These are phyloP conservation scores for Cloeon dipterum DNA, from an alignment of 2,888 invertebrate genomes.

Conservation along the genomic window DNA sequence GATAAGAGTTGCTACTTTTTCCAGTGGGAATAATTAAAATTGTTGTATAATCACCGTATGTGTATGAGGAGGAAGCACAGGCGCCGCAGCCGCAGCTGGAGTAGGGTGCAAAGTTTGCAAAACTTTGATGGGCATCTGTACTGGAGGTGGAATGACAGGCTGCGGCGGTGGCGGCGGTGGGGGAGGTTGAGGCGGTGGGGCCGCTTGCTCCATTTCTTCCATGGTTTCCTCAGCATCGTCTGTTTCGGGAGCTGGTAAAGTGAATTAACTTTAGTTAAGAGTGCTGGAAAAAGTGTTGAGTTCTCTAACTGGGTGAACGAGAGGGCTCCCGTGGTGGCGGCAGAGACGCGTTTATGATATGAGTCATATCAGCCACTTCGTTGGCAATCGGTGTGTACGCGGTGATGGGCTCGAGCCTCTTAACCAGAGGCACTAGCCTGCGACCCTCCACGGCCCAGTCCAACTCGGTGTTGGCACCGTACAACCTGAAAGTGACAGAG, in stretches of 20 bases:
- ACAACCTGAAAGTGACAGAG: constrained; percentile 23
- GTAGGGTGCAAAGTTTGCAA: too few relatives aligned
- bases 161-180: too few relatives aligned
- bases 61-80: too few relatives aligned
- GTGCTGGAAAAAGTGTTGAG: neutral
- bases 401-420: constrained; percentile 64
- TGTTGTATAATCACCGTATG: too few relatives aligned
- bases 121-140: too few relatives aligned
- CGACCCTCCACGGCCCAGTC: constrained; percentile 81
- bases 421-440: constrained; percentile 57
- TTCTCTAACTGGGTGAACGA: constrained; percentile 9
- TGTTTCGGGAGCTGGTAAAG: neutral
- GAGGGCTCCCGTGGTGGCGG: constrained; percentile 13
- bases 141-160: too few relatives aligned
- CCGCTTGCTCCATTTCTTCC: constrained; percentile 9
- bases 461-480: constrained; percentile 25
- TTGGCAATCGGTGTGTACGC: constrained; percentile 66
- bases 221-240: constrained; percentile 10
- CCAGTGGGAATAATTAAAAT: too few relatives aligned
- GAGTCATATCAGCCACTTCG: constrained; percentile 41
- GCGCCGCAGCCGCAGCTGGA: too few relatives aligned
- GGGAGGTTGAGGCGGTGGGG: constrained; percentile 7
- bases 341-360: constrained; percentile 35
- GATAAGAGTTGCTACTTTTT: too few relatives aligned
- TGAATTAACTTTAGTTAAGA: neutral